Percentiles rank a stretch among this genome's conserved stretches.
phyloP scores from a whole-genome alignment of 2,797 vertebrate genomes.

The Premnoplex brunnescens region DNA sequence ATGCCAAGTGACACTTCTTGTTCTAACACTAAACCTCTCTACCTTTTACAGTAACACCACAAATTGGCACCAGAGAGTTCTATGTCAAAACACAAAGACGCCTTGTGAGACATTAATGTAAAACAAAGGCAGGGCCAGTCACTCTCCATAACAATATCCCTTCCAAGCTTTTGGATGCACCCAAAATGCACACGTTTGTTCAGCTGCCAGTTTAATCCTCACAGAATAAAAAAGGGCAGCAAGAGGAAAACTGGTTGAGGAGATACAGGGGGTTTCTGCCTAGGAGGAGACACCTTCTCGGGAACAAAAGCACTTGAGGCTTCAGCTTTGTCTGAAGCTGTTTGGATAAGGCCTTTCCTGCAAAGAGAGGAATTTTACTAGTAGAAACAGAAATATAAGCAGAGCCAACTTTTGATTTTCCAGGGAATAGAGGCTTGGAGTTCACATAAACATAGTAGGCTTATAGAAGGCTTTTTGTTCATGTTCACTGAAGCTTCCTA shows the following conservation, averaged over 20 bases:
- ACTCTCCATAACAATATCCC: background rate
- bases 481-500: slow-evolving; percentile 22
- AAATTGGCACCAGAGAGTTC: background rate
- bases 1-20: background rate
- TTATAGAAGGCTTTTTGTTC: slow-evolving; percentile 54
- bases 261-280: background rate
- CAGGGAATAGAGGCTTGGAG: background rate
- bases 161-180: background rate
- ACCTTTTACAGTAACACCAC: background rate
- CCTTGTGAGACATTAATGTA: background rate
- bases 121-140: background rate
- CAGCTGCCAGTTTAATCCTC: background rate
- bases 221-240: background rate
- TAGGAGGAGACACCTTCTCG: background rate
- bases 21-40: background rate
- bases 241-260: background rate
- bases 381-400: background rate
- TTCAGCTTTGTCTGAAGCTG: background rate
- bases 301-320: background rate
- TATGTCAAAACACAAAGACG: background rate
- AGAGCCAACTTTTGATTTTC: slow-evolving; percentile 13
- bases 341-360: background rate
- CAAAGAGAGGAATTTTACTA: background rate
- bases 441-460: background rate
- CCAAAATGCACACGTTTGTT: rapidly evolving